Conservation (phyloP, 2,888 invertebrate species). For the Caenorhabditis auriculariae region DNA sequence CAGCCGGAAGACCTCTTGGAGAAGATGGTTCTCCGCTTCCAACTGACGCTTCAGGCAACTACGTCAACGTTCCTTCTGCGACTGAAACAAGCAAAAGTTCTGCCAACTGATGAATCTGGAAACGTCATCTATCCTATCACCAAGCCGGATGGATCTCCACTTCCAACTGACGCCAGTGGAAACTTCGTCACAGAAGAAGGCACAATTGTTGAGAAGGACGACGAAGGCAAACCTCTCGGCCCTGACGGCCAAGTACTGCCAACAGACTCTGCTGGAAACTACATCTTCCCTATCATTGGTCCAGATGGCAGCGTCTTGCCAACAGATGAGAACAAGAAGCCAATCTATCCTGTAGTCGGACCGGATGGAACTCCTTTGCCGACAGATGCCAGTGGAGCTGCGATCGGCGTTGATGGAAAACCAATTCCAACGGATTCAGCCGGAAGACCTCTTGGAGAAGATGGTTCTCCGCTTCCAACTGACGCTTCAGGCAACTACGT, state of each 20-base stretch:
- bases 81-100: conserved; percentile 1
- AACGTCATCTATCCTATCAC: conserved; percentile 23
- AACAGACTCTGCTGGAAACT: conserved; percentile 6
- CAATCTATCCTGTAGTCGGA: conserved; percentile 20
- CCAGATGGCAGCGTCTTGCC: conserved; percentile 16
- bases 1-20: conserved; percentile 18
- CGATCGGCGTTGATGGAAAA: conserved; percentile 4
- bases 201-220: conserved; percentile 1
- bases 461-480: conserved; percentile 15
- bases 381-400: conserved; percentile 17
- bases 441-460: conserved; percentile 6
- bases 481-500: conserved; percentile 13
- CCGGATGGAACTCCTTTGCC: conserved; percentile 17
- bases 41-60: conserved; percentile 19
- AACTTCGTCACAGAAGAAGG: background rate
- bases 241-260: conserved; percentile 17
- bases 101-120: conserved; percentile 17
- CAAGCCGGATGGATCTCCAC: conserved; percentile 14
- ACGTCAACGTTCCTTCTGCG: conserved; percentile 10
- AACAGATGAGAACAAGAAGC: conserved; percentile 7
- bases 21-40: conserved; percentile 29
- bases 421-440: conserved; percentile 4
- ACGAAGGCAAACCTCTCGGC: conserved; percentile 2
- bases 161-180: conserved; percentile 10
- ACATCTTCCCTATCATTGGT: conserved; percentile 20